Base-by-base conservation (phyloP, 2,797 vertebrate species). In the Glossophaga mutica region DNA sequence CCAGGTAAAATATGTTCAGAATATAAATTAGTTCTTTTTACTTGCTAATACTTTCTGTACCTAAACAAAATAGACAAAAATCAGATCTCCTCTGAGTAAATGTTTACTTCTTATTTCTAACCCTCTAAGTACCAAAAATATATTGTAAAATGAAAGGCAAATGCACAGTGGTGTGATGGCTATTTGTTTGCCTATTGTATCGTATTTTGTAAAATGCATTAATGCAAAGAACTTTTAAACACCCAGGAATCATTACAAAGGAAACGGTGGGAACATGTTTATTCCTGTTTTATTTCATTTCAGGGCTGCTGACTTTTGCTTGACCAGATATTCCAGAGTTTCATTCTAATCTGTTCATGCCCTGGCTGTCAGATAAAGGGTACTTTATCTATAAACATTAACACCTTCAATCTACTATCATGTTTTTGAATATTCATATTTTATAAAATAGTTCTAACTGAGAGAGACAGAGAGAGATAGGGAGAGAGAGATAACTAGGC, bases 221-320 rank as follows among this genome's bases (percentile, higher is more conserved):
- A 98, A 96, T 96, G 87, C 91, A 96, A 97, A 98, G 79, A 67
- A 96, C 97, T 97, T 98, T 98, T 96, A 98, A 98, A 94, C 90
- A 95, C 92, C 42, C 76, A 71, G 97, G 97, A 97, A 95, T 97
- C 96, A 95, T 90, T 94, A 95, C 93, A 97, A 94, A 96, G 92
- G 91, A 96, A 98, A 97, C 87, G 96, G 97, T 96, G 93, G 96
- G 93, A 92, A 65, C 42, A 87, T 59, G 97, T 96, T 97, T 97
- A 91, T 96, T 96, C 91, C 92, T 94, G 59, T 96, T 97, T 98
- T 94, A 96, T 97, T 98, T 96, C 67, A 5, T 97, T 97, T 98
- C 93, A 96, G 92, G 84, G 24, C 96, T 96, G 89, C 94, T 90
- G 94, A 94, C 59, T 97, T 98, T 96, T 96, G 93, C 92, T 91